Conservation (phyloP, 2,888 invertebrate genomes). For the Thereva nobilitata region DNA sequence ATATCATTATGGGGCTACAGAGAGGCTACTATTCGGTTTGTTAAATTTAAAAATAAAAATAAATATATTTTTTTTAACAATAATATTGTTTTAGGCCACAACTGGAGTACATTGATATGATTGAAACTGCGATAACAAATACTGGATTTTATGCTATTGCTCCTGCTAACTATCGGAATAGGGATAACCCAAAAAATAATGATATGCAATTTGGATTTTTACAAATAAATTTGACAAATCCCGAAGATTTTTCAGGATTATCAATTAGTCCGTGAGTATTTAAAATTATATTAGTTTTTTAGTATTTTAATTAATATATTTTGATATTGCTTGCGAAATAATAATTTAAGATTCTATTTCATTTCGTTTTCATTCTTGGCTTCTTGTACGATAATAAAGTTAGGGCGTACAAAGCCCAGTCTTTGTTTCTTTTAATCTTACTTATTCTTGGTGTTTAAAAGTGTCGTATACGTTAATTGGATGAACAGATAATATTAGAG, state of each 20-base stretch:
- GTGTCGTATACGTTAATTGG: too few relatives aligned
- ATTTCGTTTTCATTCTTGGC: too few relatives aligned
- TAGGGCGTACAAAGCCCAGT: too few relatives aligned
- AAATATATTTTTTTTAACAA: conserved; percentile 10
- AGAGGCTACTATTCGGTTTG: conserved; percentile 71
- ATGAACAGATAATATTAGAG: too few relatives aligned
- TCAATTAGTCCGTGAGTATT: conserved; percentile 74
- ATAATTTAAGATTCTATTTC: too few relatives aligned
- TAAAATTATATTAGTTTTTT: too few relatives aligned
- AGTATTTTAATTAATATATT: too few relatives aligned
- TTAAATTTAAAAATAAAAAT: neutral
- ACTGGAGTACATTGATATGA: conserved; percentile 76
- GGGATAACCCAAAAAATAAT: conserved; percentile 69
- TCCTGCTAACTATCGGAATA: conserved; percentile 71
- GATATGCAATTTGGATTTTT: conserved; percentile 86
- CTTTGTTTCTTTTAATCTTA: too few relatives aligned
- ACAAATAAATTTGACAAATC: conserved; percentile 83
- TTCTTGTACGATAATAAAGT: too few relatives aligned
- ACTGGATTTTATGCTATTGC: conserved; percentile 74
- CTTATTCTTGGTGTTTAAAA: too few relatives aligned
- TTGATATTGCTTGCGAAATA: too few relatives aligned
- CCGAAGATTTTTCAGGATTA: conserved; percentile 67
- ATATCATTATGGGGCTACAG: conserved; percentile 90
- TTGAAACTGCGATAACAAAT: conserved; percentile 69
- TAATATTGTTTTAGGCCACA: conserved; percentile 64